Percentiles rank a stretch among this genome's conserved stretches.
Evolutionary conservation across 2,113 vertebrate genomes (phyloP).

Genomic region (Stegostoma tigrinum): DNA sequence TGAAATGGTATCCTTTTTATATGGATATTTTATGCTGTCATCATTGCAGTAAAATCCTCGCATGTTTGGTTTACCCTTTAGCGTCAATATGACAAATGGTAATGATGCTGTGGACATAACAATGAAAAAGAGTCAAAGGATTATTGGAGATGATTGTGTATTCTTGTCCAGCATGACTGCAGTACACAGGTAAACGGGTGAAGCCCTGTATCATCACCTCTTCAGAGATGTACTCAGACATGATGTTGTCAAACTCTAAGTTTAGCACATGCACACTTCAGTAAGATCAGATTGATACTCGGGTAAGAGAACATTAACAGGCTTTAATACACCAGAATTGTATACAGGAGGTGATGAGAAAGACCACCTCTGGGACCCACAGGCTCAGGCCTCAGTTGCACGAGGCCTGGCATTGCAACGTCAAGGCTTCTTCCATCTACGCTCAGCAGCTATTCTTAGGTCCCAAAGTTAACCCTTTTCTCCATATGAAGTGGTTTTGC

Average conservation of each 20-base stretch:
- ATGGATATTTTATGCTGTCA: conserved; percentile 80
- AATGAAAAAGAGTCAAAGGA: background rate
- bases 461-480: no score
- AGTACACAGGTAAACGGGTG: background rate
- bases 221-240: background rate
- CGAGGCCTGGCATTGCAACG: background rate
- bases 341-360: no score
- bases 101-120: conserved; percentile 61
- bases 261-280: no score
- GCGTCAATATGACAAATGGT: conserved; percentile 74
- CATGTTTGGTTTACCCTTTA: conserved; percentile 72
- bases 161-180: background rate
- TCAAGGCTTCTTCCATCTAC: background rate
- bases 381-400: no score
- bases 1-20: conserved; percentile 82
- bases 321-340: no score
- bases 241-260: background rate
- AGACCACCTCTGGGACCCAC: no score
- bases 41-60: conserved; percentile 80
- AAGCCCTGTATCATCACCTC: background rate
- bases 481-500: no score
- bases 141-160: background rate
- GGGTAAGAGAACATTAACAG: no score
- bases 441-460: no score
- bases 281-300: no score